A percentile compares a stretch with the other conserved stretches of the same genome.
These are phyloP conservation scores for Microplitis mediator DNA, from an alignment of 1,140 invertebrate species.

Conservation along the genomic window DNA sequence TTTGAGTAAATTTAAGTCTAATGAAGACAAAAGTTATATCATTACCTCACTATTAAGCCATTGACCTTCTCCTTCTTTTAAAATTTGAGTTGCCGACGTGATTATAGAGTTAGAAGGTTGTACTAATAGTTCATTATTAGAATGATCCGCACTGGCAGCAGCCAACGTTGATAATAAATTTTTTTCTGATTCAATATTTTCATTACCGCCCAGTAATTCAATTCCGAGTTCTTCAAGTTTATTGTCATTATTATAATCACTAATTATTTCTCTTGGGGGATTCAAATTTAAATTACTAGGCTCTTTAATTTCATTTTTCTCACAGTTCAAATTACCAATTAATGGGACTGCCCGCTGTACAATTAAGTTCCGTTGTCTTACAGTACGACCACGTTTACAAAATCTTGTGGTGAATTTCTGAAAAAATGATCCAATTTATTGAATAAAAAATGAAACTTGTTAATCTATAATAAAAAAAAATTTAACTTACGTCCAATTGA, in stretches of 20 bases:
- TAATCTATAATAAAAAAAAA: conserved; percentile 14
- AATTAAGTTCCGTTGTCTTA: conserved; percentile 64
- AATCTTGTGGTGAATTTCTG: conserved; percentile 60
- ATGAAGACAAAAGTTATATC: conserved; percentile 10
- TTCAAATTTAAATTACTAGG: neutral
- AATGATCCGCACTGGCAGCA: conserved; percentile 9
- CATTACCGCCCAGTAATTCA: neutral
- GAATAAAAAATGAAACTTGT: neutral
- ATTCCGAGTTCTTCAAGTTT: neutral
- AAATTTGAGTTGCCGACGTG: conserved; percentile 75
- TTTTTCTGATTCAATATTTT: neutral
- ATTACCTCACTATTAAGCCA: conserved; percentile 73
- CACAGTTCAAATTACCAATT: neutral
- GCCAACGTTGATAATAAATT: neutral
- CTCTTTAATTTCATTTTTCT: neutral
- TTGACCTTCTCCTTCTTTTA: conserved; percentile 73
- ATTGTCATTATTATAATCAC: neutral
- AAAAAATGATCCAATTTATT: conserved; percentile 19
- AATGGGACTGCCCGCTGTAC: conserved; percentile 66
- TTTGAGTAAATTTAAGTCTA: neutral
- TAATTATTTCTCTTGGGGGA: neutral
- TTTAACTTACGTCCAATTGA: conserved; percentile 63
- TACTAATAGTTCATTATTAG: neutral
- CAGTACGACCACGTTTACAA: conserved; percentile 60
- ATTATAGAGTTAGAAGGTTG: conserved; percentile 58